Evolutionary conservation across 2,113 vertebrate genomes (phyloP).

Genomic region (Corynorhinus townsendii): DNA sequence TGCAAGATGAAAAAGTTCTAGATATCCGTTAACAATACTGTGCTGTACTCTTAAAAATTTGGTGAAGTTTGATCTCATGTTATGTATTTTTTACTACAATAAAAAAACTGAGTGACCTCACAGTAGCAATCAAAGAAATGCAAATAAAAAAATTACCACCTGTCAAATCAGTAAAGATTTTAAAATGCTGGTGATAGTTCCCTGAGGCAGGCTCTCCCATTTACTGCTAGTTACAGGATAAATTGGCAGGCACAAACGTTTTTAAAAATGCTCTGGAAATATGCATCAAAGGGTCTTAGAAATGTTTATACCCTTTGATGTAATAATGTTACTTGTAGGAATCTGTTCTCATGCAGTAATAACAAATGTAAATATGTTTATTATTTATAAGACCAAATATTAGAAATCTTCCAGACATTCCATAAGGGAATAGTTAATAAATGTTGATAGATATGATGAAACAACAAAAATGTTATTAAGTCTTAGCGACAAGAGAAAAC

Average conservation of each 20-base stretch:
- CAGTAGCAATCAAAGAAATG: constrained; percentile 5
- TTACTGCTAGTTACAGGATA: not conserved
- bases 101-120: not conserved
- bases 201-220: constrained; percentile 4
- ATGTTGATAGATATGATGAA: not conserved
- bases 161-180: constrained; percentile 33
- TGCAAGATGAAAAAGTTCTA: not conserved
- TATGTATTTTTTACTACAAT: not conserved
- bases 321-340: not conserved
- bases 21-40: not conserved
- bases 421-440: not conserved
- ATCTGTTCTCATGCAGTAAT: not conserved
- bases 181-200: not conserved
- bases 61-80: not conserved
- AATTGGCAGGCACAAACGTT: not conserved
- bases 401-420: not conserved
- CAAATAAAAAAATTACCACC: constrained; percentile 38
- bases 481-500: constrained; percentile 20
- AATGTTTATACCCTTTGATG: constrained; percentile 25
- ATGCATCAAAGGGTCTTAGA: constrained; percentile 30
- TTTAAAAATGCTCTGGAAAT: constrained; percentile 29
- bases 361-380: constrained; percentile 21
- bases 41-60: not conserved
- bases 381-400: not conserved
- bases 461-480: not conserved